Evolutionary conservation across 2,888 invertebrate species (phyloP).

Genomic region (Drosophila mulleri): DNA sequence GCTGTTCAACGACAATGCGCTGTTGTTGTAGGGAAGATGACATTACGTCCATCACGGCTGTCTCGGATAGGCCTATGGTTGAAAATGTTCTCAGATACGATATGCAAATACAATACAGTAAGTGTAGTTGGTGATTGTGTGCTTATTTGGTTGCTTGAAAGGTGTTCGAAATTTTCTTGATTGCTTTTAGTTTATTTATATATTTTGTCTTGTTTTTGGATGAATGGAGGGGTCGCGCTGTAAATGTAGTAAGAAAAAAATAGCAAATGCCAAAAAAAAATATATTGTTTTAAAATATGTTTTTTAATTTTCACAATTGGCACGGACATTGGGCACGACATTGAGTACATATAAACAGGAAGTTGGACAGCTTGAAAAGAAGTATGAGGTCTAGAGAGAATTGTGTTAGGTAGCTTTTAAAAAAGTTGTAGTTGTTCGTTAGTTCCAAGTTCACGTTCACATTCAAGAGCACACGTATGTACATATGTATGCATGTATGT

Average conservation of each 20-base stretch:
- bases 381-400: conserved; percentile 22
- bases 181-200: conserved; percentile 1
- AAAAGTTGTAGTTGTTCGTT: conserved; percentile 1
- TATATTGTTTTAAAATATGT: conserved; percentile 39
- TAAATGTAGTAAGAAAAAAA: conserved; percentile 60
- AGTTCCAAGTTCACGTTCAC: conserved; percentile 19
- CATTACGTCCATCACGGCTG: conserved; percentile 97
- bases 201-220: conserved; percentile 22
- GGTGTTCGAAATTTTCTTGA: not conserved
- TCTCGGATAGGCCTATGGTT: conserved; percentile 95
- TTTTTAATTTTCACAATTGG: conserved; percentile 20
- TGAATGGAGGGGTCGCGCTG: conserved; percentile 38
- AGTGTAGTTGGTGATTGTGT: conserved; percentile 59
- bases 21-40: conserved; percentile 97
- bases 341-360: conserved; percentile 37
- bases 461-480: conserved; percentile 5
- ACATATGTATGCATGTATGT: conserved; percentile 5
- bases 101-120: conserved; percentile 59
- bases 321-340: conserved; percentile 44
- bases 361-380: conserved; percentile 43
- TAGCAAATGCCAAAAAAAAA: conserved; percentile 44
- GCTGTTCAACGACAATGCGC: conserved; percentile 95
- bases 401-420: conserved; percentile 15
- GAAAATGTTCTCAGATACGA: conserved; percentile 75
- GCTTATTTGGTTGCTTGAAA: conserved; percentile 33